These are phyloP conservation scores for Pentamera pediparva DNA, from an alignment of 53 echinoderm and acorn worm species.

Conservation along the genomic window DNA sequence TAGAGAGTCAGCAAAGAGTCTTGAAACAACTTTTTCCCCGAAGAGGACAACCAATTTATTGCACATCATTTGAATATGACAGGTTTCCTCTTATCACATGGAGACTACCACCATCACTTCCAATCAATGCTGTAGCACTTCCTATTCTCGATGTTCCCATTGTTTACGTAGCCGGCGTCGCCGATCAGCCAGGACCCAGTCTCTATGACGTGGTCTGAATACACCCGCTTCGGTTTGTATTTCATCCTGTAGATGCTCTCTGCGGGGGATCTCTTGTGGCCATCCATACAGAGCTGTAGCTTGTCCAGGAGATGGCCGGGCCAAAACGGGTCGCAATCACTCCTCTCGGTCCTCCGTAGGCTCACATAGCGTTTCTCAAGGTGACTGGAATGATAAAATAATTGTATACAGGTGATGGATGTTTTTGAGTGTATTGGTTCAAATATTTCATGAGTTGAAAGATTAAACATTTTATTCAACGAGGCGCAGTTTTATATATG, in stretches of 20 bases:
- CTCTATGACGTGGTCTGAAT: slow-evolving; percentile 65
- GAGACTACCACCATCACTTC: slow-evolving; percentile 34
- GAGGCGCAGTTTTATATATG: neutral
- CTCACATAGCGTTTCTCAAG: slow-evolving; percentile 77
- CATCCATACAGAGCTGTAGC: slow-evolving; percentile 72
- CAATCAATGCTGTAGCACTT: slow-evolving; percentile 62
- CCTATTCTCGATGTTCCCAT: slow-evolving; percentile 62
- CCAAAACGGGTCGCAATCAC: slow-evolving; percentile 71
- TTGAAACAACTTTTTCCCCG: too few relatives aligned
- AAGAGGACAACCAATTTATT: neutral
- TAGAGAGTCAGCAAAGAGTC: too few relatives aligned
- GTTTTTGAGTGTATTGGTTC: neutral
- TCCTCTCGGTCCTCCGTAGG: slow-evolving; percentile 39
- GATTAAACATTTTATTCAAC: too few relatives aligned
- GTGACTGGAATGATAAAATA: slow-evolving; percentile 51
- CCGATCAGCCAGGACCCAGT: slow-evolving; percentile 73
- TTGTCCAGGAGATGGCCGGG: slow-evolving; percentile 82
- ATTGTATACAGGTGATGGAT: neutral
- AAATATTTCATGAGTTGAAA: neutral
- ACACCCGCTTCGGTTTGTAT: slow-evolving; percentile 34
- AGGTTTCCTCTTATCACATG: neutral
- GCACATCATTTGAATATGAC: neutral
- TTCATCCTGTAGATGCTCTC: slow-evolving; percentile 62
- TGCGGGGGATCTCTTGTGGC: slow-evolving; percentile 20
- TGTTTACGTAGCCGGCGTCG: slow-evolving; percentile 54